A percentile compares a stretch with the other conserved stretches of the same genome.
These are phyloP conservation scores for Pyxicephalus adspersus DNA, from an alignment of 2,113 vertebrate genomes.

Conservation along the genomic window DNA sequence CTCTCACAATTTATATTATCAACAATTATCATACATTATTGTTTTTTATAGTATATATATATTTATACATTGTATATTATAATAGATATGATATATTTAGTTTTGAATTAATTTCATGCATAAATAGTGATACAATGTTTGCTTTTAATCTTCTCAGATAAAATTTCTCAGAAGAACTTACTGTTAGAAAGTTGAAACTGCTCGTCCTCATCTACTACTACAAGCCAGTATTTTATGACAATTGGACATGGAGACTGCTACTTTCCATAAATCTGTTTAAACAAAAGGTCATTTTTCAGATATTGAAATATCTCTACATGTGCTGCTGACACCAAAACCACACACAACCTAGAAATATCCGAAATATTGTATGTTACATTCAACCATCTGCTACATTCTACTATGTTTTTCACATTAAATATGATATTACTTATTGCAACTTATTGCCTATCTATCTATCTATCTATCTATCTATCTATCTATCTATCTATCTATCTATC, in stretches of 20 bases:
- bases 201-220: not conserved
- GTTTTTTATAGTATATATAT: no score
- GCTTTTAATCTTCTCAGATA: not conserved
- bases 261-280: not conserved
- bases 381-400: not conserved
- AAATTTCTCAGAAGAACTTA: not conserved
- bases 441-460: not conserved
- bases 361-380: not conserved
- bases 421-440: not conserved
- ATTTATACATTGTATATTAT: no score
- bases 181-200: not conserved
- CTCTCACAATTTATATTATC: no score
- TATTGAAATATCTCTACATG: not conserved
- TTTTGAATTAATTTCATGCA: no score
- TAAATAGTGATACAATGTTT: not conserved
- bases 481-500: not conserved
- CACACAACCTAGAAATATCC: not conserved
- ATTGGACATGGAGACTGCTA: not conserved
- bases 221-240: not conserved
- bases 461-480: not conserved
- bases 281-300: slow-evolving; percentile 1
- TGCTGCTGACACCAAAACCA: not conserved
- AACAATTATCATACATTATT: no score
- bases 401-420: not conserved
- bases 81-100: no score